Evolutionary conservation across 2,113 vertebrate genomes (phyloP), one percentile per base, ranked within the genome.

Genomic region (Megaleporinus macrocephalus): DNA sequence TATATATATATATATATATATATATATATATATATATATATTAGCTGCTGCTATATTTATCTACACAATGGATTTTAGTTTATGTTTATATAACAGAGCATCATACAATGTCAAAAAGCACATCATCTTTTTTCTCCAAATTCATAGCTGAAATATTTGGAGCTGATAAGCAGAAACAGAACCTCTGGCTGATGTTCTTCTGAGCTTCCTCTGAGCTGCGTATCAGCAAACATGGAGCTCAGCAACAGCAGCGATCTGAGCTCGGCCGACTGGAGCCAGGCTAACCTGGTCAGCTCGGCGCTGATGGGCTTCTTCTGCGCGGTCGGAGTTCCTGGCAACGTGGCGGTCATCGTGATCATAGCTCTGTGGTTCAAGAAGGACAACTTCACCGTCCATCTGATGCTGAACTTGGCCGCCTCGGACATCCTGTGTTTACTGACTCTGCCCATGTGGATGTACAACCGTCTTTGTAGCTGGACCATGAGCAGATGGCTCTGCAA

Each of bases 401-500:
- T 94, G 82, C 78, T 93, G 74, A 92, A 94, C 74, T 86, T 94
- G 85, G 92, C 93, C 27, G 71, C 91, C 69, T 87, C 93, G 29
- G 93, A 94, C 79, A 73, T 93, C 53, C 86, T 93, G 55, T 86
- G 91, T 0, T 89, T 94, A 57, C 47, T 93, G 61, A 93, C 91
- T 33, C 85, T 94, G 71, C 93, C 94, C 0, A 3, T 91, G 2
- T 94, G 92, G 94, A 94, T 94, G 77, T 93, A 93, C 44, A 15
- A 20, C 0, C 15, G n/a, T n/a, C n/a, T n/a, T n/a, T n/a, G n/a
- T n/a, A 68, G 1, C 36, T 85, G 83, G 47, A n/a, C 0, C 7
- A 30, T 93, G 79, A 89, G 88, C 11, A 0, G 76, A 0, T 2
- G 0, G 1, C 36, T 83, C 51, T 94, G 94, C 86, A 93, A 91